Evolutionary conservation across 2,797 vertebrate genomes (phyloP), one percentile per base, ranked within the genome.

Genomic region (Thunnus albacares): DNA sequence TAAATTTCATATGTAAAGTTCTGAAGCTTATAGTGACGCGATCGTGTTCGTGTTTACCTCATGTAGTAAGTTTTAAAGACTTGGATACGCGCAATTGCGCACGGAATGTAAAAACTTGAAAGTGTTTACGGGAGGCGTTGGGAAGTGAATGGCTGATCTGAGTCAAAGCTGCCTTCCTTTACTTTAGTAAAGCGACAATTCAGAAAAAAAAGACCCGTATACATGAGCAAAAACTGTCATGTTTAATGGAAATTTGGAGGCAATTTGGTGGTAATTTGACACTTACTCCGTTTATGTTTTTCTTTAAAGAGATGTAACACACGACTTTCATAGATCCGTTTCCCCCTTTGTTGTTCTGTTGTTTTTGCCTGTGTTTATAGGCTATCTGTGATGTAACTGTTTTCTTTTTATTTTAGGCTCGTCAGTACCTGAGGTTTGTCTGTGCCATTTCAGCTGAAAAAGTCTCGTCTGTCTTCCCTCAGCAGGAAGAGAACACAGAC

Each of bases 401-500:
- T 71, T 56, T 66, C 0, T 52, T 11, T 38, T 64, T 2, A 14
- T 65, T 51, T 67, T n/a, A 61, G 47, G 3, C 59, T 60, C 17
- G 5, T 61, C 33, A 17, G 59, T 66, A 30, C 2, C 61, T 43
- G 17, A 76, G 45, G 8, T 83, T 66, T 49, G 49, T 65, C 61
- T 35, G 73, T 77, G 74, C 45, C 6, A 3, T 81, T 85, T 71
- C 41, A 67, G 18, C 81, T 18, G 30, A 33, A 58, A 70, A 64
- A 59, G 68, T 61, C 47, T 72, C 60, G 56, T 62, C 88, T 82
- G 84, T 87, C 71, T 85, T 87, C 80, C 75, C 60, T 84, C 87
- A 75, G 57, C 81, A 80, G 85, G 83, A 87, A 81, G 84, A 69
- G 85, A 71, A 81, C 82, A 77, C 77, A 57, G 81, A 13, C 26